phyloP scores from a whole-genome alignment of 2,113 vertebrate species.

The Hippocampus zosterae region DNA sequence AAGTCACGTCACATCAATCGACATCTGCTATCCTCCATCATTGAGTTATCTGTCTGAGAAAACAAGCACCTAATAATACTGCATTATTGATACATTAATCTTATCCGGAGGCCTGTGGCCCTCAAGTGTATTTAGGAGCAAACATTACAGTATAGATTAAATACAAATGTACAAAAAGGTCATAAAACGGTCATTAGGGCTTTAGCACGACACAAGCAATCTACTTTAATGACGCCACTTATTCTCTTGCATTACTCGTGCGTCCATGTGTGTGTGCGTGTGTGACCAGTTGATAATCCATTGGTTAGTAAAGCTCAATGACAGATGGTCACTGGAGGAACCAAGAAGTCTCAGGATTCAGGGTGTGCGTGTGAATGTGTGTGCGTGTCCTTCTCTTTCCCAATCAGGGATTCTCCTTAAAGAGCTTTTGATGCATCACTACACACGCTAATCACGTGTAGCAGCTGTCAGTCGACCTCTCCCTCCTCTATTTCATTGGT shows the following conservation, averaged over 20 bases:
- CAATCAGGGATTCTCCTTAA: constrained; percentile 59
- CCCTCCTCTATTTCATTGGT: too few species aligned
- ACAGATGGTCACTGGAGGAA: constrained; percentile 45
- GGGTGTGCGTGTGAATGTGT: constrained; percentile 18
- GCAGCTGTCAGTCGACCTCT: constrained; percentile 69
- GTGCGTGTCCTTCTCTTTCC: constrained; percentile 8
- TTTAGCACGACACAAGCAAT: constrained; percentile 37
- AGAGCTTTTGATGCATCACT: constrained; percentile 54
- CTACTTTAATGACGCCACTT: constrained; percentile 35
- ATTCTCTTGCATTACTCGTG: background rate
- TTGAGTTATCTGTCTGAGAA: constrained; percentile 40
- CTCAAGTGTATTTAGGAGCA: too few species aligned
- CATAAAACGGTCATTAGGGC: constrained; percentile 27
- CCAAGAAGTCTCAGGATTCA: constrained; percentile 16
- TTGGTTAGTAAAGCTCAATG: constrained; percentile 29
- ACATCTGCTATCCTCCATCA: constrained; percentile 29
- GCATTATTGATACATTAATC: constrained; percentile 47
- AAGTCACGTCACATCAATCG: too few species aligned
- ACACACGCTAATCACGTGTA: constrained; percentile 56
- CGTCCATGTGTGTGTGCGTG: constrained; percentile 9
- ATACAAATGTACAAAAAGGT: background rate
- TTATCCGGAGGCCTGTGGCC: constrained; percentile 46
- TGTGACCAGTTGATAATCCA: constrained; percentile 39
- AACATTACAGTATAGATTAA: background rate
- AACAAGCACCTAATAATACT: constrained; percentile 54